phyloP scores from a whole-genome alignment of 1,140 invertebrate species.

The Drosophila kanapiae region DNA sequence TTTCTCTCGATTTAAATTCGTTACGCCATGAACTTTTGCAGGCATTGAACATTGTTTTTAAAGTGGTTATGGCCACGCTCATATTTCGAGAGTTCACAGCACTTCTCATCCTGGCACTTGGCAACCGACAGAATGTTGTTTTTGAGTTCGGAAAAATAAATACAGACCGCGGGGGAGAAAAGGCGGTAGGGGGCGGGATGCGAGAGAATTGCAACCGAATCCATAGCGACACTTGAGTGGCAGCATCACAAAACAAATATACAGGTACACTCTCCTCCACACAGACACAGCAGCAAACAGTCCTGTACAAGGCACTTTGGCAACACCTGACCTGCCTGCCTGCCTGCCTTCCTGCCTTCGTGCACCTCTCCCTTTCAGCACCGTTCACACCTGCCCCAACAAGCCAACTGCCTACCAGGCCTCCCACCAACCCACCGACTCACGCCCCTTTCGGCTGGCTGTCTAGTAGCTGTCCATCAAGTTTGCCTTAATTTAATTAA shows the following conservation, averaged over 20 bases:
- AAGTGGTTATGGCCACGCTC: constrained; percentile 4
- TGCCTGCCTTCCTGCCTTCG: background rate
- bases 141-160: constrained; percentile 52
- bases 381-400: background rate
- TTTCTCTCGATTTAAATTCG: background rate
- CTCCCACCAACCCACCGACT: background rate
- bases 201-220: constrained; percentile 54
- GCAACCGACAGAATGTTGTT: constrained; percentile 43
- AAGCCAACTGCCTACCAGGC: background rate
- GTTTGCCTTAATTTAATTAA: constrained; percentile 81
- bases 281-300: constrained; percentile 12
- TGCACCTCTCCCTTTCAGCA: too few relatives aligned
- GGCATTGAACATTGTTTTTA: constrained; percentile 26
- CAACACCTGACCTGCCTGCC: constrained; percentile 65
- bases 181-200: background rate
- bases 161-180: constrained; percentile 14
- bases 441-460: constrained; percentile 41
- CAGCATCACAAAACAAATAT: constrained; percentile 57
- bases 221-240: constrained; percentile 63
- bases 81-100: constrained; percentile 30
- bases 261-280: constrained; percentile 12
- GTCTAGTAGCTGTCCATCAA: constrained; percentile 83
- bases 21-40: background rate
- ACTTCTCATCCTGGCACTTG: constrained; percentile 38
- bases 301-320: constrained; percentile 52